A percentile compares a stretch with the other conserved stretches of the same genome.
Evolutionary conservation across 1,140 invertebrate species (phyloP).

Genomic region (Platyscapa corneri): DNA sequence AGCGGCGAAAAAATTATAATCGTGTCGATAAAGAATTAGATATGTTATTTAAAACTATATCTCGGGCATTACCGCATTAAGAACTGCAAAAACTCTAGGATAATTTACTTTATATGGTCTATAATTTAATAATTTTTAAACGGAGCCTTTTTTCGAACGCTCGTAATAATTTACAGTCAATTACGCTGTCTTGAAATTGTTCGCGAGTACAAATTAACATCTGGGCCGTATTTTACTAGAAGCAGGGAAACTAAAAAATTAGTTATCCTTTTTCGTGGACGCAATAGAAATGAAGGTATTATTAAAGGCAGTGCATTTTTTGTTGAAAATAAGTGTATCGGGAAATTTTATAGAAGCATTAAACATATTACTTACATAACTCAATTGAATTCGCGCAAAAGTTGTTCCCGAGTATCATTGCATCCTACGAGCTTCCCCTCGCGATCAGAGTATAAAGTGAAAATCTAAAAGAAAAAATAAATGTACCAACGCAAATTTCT

Average conservation of each 20-base stretch:
- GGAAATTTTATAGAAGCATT: not conserved
- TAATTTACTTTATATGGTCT: not conserved
- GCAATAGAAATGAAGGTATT: not conserved
- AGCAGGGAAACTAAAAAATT: not conserved
- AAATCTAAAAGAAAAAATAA: not conserved
- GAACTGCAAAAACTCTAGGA: not conserved
- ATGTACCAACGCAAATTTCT: not conserved
- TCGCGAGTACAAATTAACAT: not conserved
- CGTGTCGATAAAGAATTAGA: not conserved
- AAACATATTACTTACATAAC: not conserved
- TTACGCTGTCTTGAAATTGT: no score
- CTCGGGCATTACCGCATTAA: not conserved
- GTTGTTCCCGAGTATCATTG: not conserved
- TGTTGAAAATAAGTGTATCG: not conserved
- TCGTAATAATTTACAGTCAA: no score
- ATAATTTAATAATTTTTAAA: not conserved
- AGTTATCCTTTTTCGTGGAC: no score
- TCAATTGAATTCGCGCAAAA: not conserved
- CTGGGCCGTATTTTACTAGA: not conserved
- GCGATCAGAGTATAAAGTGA: not conserved
- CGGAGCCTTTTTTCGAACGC: no score
- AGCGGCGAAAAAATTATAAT: not conserved
- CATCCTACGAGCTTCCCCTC: not conserved
- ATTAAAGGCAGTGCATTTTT: not conserved
- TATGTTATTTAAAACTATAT: not conserved